Evolutionary conservation across 2,113 vertebrate genomes (phyloP).

Genomic region (Gopherus evgoodei): DNA sequence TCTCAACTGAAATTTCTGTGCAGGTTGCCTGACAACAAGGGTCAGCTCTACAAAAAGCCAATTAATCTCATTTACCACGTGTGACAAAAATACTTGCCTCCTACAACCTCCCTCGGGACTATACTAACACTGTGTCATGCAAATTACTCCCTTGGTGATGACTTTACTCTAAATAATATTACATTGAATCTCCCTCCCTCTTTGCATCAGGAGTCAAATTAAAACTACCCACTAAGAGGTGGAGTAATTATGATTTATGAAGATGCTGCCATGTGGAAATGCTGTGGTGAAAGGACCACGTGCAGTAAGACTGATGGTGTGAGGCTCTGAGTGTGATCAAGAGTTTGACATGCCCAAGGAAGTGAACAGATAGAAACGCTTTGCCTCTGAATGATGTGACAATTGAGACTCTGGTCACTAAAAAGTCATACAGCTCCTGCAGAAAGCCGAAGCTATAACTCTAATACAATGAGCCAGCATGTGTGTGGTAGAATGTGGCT

Average conservation of each 20-base stretch:
- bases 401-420: background rate
- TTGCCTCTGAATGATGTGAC: rapidly evolving
- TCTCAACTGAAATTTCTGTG: background rate
- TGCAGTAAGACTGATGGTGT: background rate
- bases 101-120: background rate
- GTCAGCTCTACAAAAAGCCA: slow-evolving; percentile 22
- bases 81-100: background rate
- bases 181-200: background rate
- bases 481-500: rapidly evolving
- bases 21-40: background rate
- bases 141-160: background rate
- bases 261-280: rapidly evolving
- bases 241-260: rapidly evolving
- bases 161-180: background rate
- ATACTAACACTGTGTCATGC: background rate
- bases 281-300: rapidly evolving
- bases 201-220: background rate
- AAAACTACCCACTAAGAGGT: background rate
- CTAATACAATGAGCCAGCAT: background rate
- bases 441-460: background rate
- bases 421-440: background rate
- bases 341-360: background rate
- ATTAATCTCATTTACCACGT: slow-evolving; percentile 4
- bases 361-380: background rate
- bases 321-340: background rate